Evolutionary conservation across 2,113 vertebrate species (phyloP).

Genomic region (Ovibos moschatus): DNA sequence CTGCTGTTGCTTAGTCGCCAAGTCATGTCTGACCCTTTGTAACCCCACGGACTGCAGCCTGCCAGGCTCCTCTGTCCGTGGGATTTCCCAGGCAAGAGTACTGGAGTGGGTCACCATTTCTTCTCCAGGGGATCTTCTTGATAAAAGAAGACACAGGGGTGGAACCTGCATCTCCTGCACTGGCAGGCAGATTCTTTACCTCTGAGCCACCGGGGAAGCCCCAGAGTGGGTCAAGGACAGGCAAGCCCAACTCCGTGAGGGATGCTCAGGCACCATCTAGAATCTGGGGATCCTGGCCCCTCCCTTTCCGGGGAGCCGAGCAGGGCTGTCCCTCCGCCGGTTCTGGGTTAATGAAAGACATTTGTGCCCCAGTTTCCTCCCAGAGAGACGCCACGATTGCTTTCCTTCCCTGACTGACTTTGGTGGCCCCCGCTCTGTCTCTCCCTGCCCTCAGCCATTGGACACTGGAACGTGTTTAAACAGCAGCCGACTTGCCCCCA

Average conservation of each 20-base stretch:
- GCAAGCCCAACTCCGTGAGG: fast-evolving
- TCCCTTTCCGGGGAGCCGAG: neutral
- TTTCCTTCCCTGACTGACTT: neutral
- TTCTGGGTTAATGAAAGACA: fast-evolving
- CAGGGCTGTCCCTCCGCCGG: neutral
- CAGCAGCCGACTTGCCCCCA: slow-evolving; percentile 28
- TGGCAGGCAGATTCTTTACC: neutral
- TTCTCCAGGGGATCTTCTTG: neutral
- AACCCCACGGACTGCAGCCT: neutral
- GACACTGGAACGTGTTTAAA: slow-evolving; percentile 82
- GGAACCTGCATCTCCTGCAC: neutral
- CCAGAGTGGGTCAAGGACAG: neutral
- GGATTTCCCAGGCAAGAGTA: neutral
- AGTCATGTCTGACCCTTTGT: neutral
- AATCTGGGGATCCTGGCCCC: neutral
- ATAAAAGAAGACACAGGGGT: neutral
- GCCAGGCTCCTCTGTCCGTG: neutral
- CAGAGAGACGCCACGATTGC: fast-evolving
- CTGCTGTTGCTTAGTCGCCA: neutral
- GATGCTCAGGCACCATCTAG: fast-evolving
- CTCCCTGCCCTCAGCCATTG: slow-evolving; percentile 79
- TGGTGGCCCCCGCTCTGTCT: neutral
- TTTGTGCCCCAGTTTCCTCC: fast-evolving
- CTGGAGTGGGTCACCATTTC: neutral
- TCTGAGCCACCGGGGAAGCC: neutral